phyloP scores from a whole-genome alignment of 1,140 invertebrate genomes.

The Doryteuthis pealeii region DNA sequence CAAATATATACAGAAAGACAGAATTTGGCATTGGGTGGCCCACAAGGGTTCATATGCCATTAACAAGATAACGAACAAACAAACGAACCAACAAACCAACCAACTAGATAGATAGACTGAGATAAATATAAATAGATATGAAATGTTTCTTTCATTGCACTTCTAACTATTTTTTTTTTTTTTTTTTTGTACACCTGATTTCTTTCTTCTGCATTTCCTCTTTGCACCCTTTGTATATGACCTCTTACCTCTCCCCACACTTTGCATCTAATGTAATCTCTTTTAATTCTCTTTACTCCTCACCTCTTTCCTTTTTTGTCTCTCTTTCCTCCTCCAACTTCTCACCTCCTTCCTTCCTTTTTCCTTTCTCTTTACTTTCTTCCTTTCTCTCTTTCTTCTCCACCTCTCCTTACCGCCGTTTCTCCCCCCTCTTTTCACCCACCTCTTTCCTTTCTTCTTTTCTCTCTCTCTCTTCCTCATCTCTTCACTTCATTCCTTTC shows the following conservation, averaged over 20 bases:
- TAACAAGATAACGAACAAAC: too few relatives aligned
- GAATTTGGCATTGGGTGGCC: too few relatives aligned
- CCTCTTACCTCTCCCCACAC: background rate
- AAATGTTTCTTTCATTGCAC: background rate
- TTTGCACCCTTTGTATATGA: background rate
- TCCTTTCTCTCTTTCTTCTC: background rate
- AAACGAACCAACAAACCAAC: too few relatives aligned
- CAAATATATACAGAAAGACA: too few relatives aligned
- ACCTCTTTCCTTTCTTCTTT: too few relatives aligned
- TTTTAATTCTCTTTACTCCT: background rate
- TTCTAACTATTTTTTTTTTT: background rate
- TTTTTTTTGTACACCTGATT: background rate
- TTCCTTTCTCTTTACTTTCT: background rate
- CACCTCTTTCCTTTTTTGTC: background rate
- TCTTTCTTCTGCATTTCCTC: background rate
- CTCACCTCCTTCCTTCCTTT: background rate
- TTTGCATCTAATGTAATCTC: background rate
- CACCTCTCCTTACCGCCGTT: background rate
- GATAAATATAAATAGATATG: too few relatives aligned
- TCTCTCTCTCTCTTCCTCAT: too few relatives aligned
- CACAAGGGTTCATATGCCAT: too few relatives aligned
- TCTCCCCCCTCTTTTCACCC: background rate
- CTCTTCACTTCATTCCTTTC: too few relatives aligned
- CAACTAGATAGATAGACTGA: too few relatives aligned
- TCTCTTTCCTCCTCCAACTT: background rate